A percentile compares a stretch with the other conserved stretches of the same genome.
Evolutionary conservation across 2,888 invertebrate genomes (phyloP).

Genomic region (Drosophila subquinaria): DNA sequence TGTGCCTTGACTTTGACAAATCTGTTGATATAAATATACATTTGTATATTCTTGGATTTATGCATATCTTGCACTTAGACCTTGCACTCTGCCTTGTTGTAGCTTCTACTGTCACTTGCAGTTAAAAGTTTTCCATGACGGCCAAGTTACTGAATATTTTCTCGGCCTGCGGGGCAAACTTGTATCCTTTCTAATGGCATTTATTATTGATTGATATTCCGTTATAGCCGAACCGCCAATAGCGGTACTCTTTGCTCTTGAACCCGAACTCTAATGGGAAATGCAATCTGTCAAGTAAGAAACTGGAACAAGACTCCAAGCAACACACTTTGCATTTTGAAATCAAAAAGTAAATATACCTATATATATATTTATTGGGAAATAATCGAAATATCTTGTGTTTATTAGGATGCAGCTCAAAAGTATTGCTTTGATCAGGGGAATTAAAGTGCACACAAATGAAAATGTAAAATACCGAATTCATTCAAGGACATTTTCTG

Average conservation of each 20-base stretch:
- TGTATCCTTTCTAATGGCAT: conserved; percentile 12
- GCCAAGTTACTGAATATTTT: conserved; percentile 20
- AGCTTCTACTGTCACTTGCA: conserved; percentile 41
- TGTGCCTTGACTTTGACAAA: conserved; percentile 18
- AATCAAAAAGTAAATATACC: conserved; percentile 24
- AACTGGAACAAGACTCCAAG: neutral
- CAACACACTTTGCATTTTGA: conserved; percentile 8
- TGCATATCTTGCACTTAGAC: conserved; percentile 38
- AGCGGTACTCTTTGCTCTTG: neutral
- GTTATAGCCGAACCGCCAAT: conserved; percentile 7
- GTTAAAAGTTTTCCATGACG: conserved; percentile 47
- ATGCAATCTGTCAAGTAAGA: conserved; percentile 30
- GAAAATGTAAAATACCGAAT: neutral
- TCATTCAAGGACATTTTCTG: neutral
- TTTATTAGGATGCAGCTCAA: conserved; percentile 1
- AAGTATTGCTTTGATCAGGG: conserved; percentile 1
- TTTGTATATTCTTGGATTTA: neutral
- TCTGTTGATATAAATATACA: neutral
- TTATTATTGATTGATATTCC: conserved; percentile 42
- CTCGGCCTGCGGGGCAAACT: conserved; percentile 2
- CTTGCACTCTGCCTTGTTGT: conserved; percentile 37
- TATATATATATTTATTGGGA: conserved; percentile 33
- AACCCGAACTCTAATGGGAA: conserved; percentile 7
- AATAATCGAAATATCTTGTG: conserved; percentile 14
- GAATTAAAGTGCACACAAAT: neutral